phyloP scores from a whole-genome alignment of 1,140 invertebrate species.

The Ectropis grisescens region DNA sequence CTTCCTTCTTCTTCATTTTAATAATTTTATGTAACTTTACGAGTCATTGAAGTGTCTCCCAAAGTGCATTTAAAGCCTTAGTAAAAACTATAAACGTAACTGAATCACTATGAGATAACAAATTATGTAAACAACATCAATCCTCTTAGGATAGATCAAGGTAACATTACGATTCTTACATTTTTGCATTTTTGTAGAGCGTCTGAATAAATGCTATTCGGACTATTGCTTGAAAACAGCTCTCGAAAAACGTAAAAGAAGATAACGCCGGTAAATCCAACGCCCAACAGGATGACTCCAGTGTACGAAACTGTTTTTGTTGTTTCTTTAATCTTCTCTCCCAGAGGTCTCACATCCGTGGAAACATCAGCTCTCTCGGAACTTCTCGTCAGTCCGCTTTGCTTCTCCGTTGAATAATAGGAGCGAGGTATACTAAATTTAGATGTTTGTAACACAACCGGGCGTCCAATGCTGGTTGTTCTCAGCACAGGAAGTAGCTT shows the following conservation, averaged over 20 bases:
- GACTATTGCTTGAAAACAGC: slow-evolving; percentile 88
- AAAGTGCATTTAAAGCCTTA: too few species aligned
- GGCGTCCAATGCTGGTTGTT: slow-evolving; percentile 22
- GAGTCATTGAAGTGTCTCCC: too few species aligned
- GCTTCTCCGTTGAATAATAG: slow-evolving; percentile 47
- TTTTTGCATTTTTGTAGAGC: slow-evolving; percentile 81
- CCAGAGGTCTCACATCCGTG: slow-evolving; percentile 74
- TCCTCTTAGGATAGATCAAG: too few species aligned
- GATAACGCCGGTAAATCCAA: slow-evolving; percentile 83
- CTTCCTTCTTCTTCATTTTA: too few species aligned
- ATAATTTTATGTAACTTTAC: too few species aligned
- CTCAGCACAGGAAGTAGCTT: slow-evolving; percentile 36
- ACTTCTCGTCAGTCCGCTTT: slow-evolving; percentile 39
- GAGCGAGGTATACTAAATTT: slow-evolving; percentile 22
- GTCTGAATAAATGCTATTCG: slow-evolving; percentile 85
- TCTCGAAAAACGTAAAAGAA: slow-evolving; percentile 88
- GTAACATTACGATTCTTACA: slow-evolving; percentile 19
- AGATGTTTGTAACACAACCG: slow-evolving; percentile 19
- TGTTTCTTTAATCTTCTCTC: slow-evolving; percentile 87
- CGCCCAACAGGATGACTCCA: slow-evolving; percentile 82
- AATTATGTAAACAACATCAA: too few species aligned
- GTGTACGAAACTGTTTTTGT: slow-evolving; percentile 88
- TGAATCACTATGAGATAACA: too few species aligned
- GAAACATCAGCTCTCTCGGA: slow-evolving; percentile 57
- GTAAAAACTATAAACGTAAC: too few species aligned